phyloP scores from a whole-genome alignment of 1,140 invertebrate species.

The Panulirus ornatus region DNA sequence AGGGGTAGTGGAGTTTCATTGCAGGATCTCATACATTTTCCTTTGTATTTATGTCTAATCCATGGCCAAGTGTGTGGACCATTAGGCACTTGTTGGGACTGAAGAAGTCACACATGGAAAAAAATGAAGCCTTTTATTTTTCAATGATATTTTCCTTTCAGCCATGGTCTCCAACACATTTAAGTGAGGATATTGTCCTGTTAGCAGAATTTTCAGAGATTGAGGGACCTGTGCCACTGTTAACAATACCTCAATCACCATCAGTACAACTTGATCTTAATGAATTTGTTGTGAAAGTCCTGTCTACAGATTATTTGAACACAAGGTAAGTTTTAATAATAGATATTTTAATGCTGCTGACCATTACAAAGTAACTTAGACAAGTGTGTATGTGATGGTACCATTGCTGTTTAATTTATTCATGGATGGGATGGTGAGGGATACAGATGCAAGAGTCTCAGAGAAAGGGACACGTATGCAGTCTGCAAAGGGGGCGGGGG shows the following conservation, averaged over 20 bases:
- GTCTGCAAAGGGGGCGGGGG: too few relatives aligned
- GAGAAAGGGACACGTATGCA: too few relatives aligned
- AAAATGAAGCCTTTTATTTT: neutral
- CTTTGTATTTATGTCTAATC: neutral
- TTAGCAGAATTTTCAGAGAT: slow-evolving; percentile 66
- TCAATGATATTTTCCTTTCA: slow-evolving; percentile 13
- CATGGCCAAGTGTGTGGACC: too few relatives aligned
- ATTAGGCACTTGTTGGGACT: too few relatives aligned
- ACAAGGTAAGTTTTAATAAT: slow-evolving; percentile 38
- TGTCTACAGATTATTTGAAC: slow-evolving; percentile 63
- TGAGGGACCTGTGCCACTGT: slow-evolving; percentile 55
- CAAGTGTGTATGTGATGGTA: too few relatives aligned
- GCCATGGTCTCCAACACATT: slow-evolving; percentile 34
- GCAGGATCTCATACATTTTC: neutral
- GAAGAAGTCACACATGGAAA: too few relatives aligned
- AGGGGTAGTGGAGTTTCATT: neutral
- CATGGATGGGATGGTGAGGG: too few relatives aligned
- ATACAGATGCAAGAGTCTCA: too few relatives aligned
- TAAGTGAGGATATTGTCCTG: slow-evolving; percentile 47
- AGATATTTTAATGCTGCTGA: too few relatives aligned
- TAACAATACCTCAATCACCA: slow-evolving; percentile 46
- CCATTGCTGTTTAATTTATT: too few relatives aligned
- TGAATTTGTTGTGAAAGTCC: slow-evolving; percentile 66
- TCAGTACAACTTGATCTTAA: slow-evolving; percentile 53
- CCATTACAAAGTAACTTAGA: too few relatives aligned